phyloP scores from a whole-genome alignment of 2,113 vertebrate species.

The Oophaga pumilio region DNA sequence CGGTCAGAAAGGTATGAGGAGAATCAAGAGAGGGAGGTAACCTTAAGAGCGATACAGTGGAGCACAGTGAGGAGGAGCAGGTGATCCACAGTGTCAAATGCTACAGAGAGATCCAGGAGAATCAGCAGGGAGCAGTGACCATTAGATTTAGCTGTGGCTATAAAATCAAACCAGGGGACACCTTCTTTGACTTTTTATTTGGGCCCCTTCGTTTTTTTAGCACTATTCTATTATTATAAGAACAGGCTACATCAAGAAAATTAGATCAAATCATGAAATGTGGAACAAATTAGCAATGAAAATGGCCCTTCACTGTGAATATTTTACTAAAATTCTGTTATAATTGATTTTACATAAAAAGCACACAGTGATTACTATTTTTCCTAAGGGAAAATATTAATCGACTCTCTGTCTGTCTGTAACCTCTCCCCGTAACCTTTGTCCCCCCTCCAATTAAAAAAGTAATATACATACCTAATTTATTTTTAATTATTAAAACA shows the following conservation, averaged over 20 bases:
- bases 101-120: too few species aligned
- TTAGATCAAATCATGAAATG: background rate
- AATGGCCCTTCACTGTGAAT: background rate
- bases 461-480: slow-evolving; percentile 8
- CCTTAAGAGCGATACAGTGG: too few species aligned
- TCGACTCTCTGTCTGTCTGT: background rate
- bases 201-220: too few species aligned
- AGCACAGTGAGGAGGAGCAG: too few species aligned
- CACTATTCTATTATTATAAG: background rate
- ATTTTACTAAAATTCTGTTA: background rate
- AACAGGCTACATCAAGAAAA: background rate
- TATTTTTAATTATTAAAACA: slow-evolving; percentile 24
- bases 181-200: too few species aligned
- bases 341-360: background rate
- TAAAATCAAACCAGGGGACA: too few species aligned
- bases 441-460: slow-evolving; percentile 5
- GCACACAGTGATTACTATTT: background rate
- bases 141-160: too few species aligned
- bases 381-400: background rate
- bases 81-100: too few species aligned
- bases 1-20: too few species aligned
- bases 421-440: slow-evolving; percentile 25
- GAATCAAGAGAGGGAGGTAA: too few species aligned
- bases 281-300: background rate
- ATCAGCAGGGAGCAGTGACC: too few species aligned